Base-by-base conservation (phyloP, 2,113 vertebrate genomes). In the Sebastes fasciatus region DNA sequence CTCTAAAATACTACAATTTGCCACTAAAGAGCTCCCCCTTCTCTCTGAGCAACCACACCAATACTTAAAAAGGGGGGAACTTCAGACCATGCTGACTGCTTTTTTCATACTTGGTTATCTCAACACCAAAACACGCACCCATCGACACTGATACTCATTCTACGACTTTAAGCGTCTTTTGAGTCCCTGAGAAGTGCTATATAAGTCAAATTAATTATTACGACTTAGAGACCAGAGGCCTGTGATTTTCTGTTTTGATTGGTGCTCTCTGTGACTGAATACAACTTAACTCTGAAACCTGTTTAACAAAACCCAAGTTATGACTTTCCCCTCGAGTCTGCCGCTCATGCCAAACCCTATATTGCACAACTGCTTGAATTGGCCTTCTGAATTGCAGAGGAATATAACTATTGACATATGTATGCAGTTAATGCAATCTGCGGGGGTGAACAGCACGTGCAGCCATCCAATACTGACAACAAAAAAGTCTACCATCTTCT, bases 391-490 rank as follows among this genome's bases (percentile, higher is more conserved):
- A 78, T 62, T 11, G 46, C 21, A 67, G 51, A 49, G 79, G 82
- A 84, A 80, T 86, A 71, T 55, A 61, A 40, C 45, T 55, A 72
- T 68, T 76, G 72, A 73, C 86, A 89, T 90, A 81, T 86, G 89
- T 86, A 89, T 61, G 80, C 51, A 76, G 72, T 91, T 84, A 68
- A 86, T 74, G 40, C 14, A 66, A 87, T 85, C 69, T 88, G 86
- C 8, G 45, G 79, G 26, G 0, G 58, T 14, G 69, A 81, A 61
- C 43, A 54, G 68, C 58, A 45, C 23, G 13, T 75, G 57, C 8
- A 83, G 65, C 40, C n/a, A 43, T 71, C 40, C 57, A 70, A 66
- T 43, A 60, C 60, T 19, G 52, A 79, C 10, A 48, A 82, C 46
- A 55, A 86, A 66, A 43, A 49, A 4, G 72, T 70, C 45, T 21